Base-by-base conservation (phyloP, 2,797 vertebrate species). In the Alfaro cultratus region DNA sequence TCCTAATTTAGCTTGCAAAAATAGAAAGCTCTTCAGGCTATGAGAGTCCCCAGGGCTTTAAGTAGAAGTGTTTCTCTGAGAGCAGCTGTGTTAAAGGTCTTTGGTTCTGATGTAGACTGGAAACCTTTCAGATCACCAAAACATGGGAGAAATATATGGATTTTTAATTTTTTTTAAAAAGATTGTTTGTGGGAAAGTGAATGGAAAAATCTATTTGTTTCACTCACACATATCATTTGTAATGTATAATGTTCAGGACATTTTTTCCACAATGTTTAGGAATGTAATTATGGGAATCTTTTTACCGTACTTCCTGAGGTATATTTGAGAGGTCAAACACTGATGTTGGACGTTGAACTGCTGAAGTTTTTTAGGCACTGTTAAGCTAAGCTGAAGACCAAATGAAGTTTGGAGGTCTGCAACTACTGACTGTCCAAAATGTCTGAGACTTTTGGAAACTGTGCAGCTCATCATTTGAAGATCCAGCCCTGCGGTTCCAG, bases 11-110 rank as follows among this genome's bases (percentile, higher is more conserved):
- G 77, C 57, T 77, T 36, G 43, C 79, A 85, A 88, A 88, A 93
- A 91, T 91, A 90, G 90, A 88, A 53, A 92, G 71, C 68, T 89
- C 92, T 92, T 86, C 77, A 88, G 93, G 89, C 91, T 74, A 81
- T 41, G 47, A 74, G 36, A 46, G 82, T 87, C 87, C 75, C 68
- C 82, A 84, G 87, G 82, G 90, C 85, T 91, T 92, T 86, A 60
- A 85, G 77, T 85, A 41, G 26, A 9, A 49, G 81, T 80, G 78
- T 72, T 91, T 62, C 81, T 84, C 85, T 76, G 82, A 83, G 83
- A 72, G 68, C 76, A 62, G 83, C 71, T 39, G 13, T 81, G 86
- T 80, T 75, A 89, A 92, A 91, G 91, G 90, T 91, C 87, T 74
- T 43, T 74, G 31, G 51, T 34, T 80, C 57, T 53, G 26, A 4